Percentiles rank a stretch among this genome's conserved stretches.
These are phyloP conservation scores for Pelecanoides urinatrix DNA, from an alignment of 2,113 vertebrate genomes.

Conservation along the genomic window DNA sequence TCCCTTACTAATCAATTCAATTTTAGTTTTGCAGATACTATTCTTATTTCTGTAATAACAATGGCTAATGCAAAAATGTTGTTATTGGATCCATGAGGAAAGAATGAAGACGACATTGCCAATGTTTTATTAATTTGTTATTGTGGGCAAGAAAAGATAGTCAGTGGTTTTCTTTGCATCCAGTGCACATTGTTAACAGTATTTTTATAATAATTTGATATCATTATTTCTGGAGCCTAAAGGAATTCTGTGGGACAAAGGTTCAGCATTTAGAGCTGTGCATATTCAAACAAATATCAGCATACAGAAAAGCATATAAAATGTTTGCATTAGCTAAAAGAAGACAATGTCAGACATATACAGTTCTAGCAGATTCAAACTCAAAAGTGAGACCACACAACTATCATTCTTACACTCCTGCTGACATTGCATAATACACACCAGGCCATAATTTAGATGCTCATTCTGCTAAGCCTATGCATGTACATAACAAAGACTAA, in stretches of 20 bases:
- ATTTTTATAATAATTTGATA: background rate
- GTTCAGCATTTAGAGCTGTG: background rate
- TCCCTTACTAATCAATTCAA: background rate
- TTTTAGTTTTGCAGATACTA: background rate
- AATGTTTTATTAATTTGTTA: background rate
- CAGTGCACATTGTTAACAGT: background rate
- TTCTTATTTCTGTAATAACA: background rate
- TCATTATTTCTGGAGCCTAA: background rate
- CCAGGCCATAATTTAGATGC: background rate
- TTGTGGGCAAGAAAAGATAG: background rate
- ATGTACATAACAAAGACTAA: background rate
- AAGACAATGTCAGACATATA: background rate
- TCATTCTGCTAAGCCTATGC: background rate
- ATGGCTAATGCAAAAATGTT: background rate
- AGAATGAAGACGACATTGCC: background rate
- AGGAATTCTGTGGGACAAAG: background rate
- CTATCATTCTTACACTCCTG: background rate
- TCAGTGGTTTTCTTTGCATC: background rate
- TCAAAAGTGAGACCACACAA: background rate
- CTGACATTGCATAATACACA: background rate
- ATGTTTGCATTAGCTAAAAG: background rate
- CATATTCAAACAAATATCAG: background rate
- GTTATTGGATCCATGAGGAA: background rate
- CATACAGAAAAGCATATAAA: background rate
- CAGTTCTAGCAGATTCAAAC: background rate